phyloP scores from a whole-genome alignment of 2,888 invertebrate species.

The Oxystoma pomonae region DNA sequence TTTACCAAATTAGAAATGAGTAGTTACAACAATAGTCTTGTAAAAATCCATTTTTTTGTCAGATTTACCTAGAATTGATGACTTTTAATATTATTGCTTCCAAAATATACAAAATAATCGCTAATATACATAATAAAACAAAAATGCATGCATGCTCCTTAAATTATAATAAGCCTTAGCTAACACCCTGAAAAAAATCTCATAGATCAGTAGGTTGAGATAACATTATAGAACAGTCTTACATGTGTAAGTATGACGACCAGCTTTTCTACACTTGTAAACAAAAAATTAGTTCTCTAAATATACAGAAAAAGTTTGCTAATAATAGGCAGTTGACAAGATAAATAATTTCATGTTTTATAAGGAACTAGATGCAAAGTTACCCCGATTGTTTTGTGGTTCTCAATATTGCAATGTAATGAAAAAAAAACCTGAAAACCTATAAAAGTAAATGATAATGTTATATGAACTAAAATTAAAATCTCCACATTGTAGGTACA shows the following conservation, averaged over 20 bases:
- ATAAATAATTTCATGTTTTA: too few relatives aligned
- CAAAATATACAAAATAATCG: neutral
- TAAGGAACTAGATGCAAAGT: too few relatives aligned
- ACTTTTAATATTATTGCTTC: neutral
- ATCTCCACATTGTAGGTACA: neutral
- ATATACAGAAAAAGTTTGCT: too few relatives aligned
- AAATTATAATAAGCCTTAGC: neutral
- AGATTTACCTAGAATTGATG: neutral
- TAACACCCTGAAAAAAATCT: neutral
- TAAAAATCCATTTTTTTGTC: neutral
- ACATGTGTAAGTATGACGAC: neutral
- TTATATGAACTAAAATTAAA: too few relatives aligned
- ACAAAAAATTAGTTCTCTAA: neutral
- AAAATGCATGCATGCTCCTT: neutral
- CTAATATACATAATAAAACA: neutral
- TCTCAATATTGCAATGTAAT: too few relatives aligned
- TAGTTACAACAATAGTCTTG: neutral
- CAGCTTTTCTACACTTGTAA: neutral
- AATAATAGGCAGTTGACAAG: neutral
- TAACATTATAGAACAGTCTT: neutral
- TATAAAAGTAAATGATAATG: too few relatives aligned
- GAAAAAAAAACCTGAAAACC: too few relatives aligned
- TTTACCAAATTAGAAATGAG: neutral
- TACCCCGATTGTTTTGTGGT: too few relatives aligned
- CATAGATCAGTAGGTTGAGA: neutral